Evolutionary conservation across 1,140 invertebrate species (phyloP), one percentile per base, ranked within the genome.

Genomic region (Scaptodrosophila lebanonensis): DNA sequence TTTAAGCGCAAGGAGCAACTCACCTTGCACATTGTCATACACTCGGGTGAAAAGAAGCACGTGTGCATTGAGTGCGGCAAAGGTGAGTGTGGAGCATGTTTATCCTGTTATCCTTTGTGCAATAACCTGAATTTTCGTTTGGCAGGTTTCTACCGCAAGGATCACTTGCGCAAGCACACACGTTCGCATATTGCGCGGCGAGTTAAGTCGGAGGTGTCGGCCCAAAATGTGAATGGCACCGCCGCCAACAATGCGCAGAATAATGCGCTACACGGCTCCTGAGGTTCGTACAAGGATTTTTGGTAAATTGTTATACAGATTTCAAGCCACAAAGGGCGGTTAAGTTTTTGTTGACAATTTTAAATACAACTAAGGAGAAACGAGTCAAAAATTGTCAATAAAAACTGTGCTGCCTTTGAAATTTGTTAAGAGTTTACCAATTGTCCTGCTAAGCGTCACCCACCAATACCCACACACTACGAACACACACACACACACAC

Each of bases 41-140:
- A 95, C 87, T 94, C 93, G 3, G 94, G 93, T 5, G 94, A 95
- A 83, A 96, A 96, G 85, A 89, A 93, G 43, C 94, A 95, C 66
- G 90, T 95, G 1, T 96, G 95, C 87, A 92, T 93, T 22, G 94
- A 95, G 79, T 96, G 95, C 83, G 93, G 94, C 47, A 96, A 95
- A 89, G 93, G 93, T 86, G 90, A 91, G 61, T 33, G 13, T 3
- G 17, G 13, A 25, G 16, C 1, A 29, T 36, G 3, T 11, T n/a
- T 30, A 5, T 15, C 22, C 0, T 16, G n/a, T 36, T 36, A 8
- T 9, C 11, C 6, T 25, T 9, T 22, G 2, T 27, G 11, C 4
- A 29, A 12, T 29, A 15, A 39, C 29, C 15, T 22, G 1, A 0
- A 5, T 8, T 18, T 11, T 3, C 53, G 30, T 15, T 47, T 67